Evolutionary conservation across 2,888 invertebrate genomes (phyloP).

Genomic region (Agrochola macilenta): DNA sequence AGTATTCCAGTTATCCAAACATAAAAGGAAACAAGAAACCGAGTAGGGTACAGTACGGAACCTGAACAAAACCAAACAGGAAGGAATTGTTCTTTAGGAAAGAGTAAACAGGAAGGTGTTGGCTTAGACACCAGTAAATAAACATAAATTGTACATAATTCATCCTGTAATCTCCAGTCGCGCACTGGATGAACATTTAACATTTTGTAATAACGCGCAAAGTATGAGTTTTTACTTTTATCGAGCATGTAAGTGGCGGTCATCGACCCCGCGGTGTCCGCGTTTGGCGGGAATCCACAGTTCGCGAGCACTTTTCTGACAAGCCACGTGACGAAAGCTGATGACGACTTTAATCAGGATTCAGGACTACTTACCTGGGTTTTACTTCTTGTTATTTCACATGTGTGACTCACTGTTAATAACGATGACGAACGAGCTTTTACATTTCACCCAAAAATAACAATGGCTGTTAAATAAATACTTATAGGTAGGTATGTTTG

Average conservation of each 20-base stretch:
- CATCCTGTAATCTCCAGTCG: constrained; percentile 56
- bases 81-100: not conserved
- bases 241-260: constrained; percentile 78
- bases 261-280: constrained; percentile 73
- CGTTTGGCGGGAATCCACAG: constrained; percentile 77
- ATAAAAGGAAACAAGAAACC: not conserved
- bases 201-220: constrained; percentile 75
- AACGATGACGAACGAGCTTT: constrained; percentile 33
- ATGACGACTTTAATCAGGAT: constrained; percentile 60
- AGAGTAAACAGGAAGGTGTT: not conserved
- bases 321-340: constrained; percentile 60
- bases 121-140: not conserved
- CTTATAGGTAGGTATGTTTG: not conserved
- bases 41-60: not conserved
- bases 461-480: not conserved
- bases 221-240: constrained; percentile 88
- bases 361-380: constrained; percentile 55
- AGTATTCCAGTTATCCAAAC: not conserved
- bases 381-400: constrained; percentile 54
- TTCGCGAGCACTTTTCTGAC: constrained; percentile 71
- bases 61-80: not conserved
- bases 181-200: constrained; percentile 67
- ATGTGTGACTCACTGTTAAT: constrained; percentile 59
- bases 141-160: constrained; percentile 2
- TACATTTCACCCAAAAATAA: constrained; percentile 34